Evolutionary conservation across 2,797 vertebrate genomes (phyloP), one percentile per base, ranked within the genome.

Genomic region (Lithobates pipiens): DNA sequence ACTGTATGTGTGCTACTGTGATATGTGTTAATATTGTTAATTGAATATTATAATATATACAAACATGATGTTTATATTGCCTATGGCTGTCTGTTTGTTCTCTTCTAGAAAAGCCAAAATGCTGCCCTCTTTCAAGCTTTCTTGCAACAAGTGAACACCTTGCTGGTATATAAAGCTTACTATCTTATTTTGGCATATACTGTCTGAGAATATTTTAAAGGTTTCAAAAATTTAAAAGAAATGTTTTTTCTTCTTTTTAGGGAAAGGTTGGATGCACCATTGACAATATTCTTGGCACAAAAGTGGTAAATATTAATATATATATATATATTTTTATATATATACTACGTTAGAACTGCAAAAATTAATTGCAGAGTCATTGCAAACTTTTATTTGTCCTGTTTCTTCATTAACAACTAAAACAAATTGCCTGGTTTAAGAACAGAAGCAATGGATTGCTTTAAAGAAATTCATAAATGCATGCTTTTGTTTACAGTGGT

Each of bases 231-330:
- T 77, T 15, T 2, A 23, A 23, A 23, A 23, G 18, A 57, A 57
- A 23, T 36, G 5, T 25, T 57, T 4, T 32, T 42, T 29, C 50
- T n/a, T 3, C 3, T 46, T 72, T 79, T 73, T 34, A 85, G 83
- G 46, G 69, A 63, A 77, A 85, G 73, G 83, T 65, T 72, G 83
- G 83, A 25, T 85, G 83, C 70, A 78, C 83, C 29, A 15, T 85
- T 36, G 83, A 85, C 70, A 77, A 85, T 61, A 85, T 85, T 78
- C 83, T 85, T 85, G 76, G 76, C 32, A 78, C 76, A 44, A 13
- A 78, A 29, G 76, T 85, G 83, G 83, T 85, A 85, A 36, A 7
- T n/a, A 61, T 32, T 32, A 32, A 32, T 32, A 32, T n/a, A 61
- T 6, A 76, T 54, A 15, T 5, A 32, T 32, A 1, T 32, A 3